Conservation (phyloP, 2,113 vertebrate genomes). For the Seriola rivoliana region DNA sequence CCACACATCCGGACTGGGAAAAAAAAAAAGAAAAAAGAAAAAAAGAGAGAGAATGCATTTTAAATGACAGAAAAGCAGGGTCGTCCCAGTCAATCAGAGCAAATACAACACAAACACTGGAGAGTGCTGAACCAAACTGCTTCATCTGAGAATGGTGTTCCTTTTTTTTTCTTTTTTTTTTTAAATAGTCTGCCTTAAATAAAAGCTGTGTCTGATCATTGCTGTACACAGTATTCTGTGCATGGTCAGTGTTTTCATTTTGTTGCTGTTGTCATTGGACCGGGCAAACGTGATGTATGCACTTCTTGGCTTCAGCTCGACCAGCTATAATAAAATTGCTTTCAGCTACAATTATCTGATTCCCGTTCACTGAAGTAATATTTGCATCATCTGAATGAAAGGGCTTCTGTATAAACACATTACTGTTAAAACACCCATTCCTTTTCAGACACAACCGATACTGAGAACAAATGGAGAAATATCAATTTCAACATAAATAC, state of each 20-base stretch:
- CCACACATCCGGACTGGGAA: conserved; percentile 31
- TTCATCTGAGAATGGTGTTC: background rate
- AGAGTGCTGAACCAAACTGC: conserved; percentile 6
- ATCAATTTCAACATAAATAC: conserved; percentile 1
- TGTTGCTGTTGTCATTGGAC: conserved; percentile 5
- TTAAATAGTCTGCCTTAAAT: background rate
- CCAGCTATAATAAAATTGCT: conserved; percentile 6
- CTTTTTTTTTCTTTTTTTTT: too few relatives aligned
- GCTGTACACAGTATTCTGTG: conserved; percentile 27
- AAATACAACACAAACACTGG: background rate
- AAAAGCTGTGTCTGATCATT: background rate
- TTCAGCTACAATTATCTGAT: background rate
- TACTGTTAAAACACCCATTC: background rate
- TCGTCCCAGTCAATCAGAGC: background rate
- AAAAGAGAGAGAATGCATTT: conserved; percentile 21
- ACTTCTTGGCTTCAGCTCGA: conserved; percentile 12
- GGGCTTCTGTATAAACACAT: background rate
- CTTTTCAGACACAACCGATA: conserved; percentile 3
- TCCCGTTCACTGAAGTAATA: conserved; percentile 12
- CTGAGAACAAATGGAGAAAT: conserved; percentile 19
- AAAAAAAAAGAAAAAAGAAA: background rate
- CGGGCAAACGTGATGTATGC: background rate
- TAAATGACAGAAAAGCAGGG: conserved; percentile 36
- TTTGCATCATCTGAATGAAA: conserved; percentile 33
- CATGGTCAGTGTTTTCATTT: conserved; percentile 7